A percentile compares a stretch with the other conserved stretches of the same genome.
Evolutionary conservation across 2,797 vertebrate species (phyloP).

Genomic region (Ctenochaetus hawaiiensis): DNA sequence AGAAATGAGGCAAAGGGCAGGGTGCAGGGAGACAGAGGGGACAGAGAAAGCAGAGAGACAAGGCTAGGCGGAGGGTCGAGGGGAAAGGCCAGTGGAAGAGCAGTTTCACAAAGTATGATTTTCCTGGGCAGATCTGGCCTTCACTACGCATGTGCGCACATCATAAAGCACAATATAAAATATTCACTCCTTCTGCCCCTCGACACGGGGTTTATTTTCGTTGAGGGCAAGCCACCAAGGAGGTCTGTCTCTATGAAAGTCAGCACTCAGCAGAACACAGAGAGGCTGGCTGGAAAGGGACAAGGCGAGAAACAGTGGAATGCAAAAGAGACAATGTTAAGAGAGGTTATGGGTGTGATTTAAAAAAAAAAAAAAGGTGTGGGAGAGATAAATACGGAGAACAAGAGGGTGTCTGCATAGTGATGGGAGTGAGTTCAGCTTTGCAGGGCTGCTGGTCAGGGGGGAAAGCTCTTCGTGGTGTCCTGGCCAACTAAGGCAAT

Average conservation of each 20-base stretch:
- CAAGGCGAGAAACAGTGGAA: slow-evolving; percentile 33
- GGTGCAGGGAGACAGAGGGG: background rate
- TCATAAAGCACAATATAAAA: slow-evolving; percentile 75
- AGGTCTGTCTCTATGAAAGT: slow-evolving; percentile 59
- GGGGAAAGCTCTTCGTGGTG: slow-evolving; percentile 22
- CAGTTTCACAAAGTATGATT: slow-evolving; percentile 19
- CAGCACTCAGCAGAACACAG: slow-evolving; percentile 66
- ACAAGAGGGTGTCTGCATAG: slow-evolving; percentile 30
- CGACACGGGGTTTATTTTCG: slow-evolving; percentile 76
- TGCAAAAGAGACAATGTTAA: slow-evolving; percentile 41
- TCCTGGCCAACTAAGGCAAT: slow-evolving; percentile 60
- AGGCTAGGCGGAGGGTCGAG: background rate
- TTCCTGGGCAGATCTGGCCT: slow-evolving; percentile 36
- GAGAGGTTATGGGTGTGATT: slow-evolving; percentile 34
- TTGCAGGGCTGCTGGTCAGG: slow-evolving; percentile 22
- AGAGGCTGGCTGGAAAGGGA: slow-evolving; percentile 35
- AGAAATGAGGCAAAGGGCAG: slow-evolving; percentile 16
- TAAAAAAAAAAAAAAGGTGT: slow-evolving; percentile 32
- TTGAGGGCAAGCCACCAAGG: slow-evolving; percentile 59
- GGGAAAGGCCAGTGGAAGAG: slow-evolving; percentile 33
- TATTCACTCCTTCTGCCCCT: slow-evolving; percentile 81
- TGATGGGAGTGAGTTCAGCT: slow-evolving; percentile 12
- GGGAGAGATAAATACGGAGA: slow-evolving; percentile 32
- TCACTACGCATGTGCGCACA: slow-evolving; percentile 55
- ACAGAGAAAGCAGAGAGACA: background rate